Conservation (phyloP, 2,888 invertebrate species). For the Machimus rusticus region DNA sequence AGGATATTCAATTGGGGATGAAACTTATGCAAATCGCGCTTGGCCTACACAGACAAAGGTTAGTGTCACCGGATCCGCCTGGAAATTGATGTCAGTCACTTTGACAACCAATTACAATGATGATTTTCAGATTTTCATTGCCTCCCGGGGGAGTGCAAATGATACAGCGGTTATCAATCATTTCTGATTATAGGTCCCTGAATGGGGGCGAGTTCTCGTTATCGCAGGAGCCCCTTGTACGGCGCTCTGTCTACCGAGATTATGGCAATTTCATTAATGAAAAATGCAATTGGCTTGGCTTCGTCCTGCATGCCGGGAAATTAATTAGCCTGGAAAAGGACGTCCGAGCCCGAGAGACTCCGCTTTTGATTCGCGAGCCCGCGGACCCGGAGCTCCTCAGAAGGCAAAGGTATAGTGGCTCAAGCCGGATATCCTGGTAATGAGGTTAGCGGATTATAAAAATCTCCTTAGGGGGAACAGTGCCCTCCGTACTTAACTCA, state of each 20-base stretch:
- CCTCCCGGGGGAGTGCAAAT: constrained; percentile 6
- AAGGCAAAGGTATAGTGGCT: not conserved
- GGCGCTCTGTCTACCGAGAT: not conserved
- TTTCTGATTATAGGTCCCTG: constrained; percentile 2
- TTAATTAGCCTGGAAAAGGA: not conserved
- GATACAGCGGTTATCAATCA: constrained; percentile 35
- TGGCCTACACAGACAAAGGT: not conserved
- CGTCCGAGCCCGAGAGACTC: not conserved
- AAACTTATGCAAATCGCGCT: constrained; percentile 24
- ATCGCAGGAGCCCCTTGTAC: not conserved
- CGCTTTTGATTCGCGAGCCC: not conserved
- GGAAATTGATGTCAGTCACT: constrained; percentile 37
- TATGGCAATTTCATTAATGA: not conserved
- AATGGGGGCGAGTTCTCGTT: not conserved
- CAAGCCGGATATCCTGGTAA: not conserved
- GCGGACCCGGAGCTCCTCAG: not conserved
- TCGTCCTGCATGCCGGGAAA: not conserved
- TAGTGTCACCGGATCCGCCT: not conserved
- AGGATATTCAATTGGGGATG: constrained; percentile 12
- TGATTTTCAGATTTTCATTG: constrained; percentile 37
- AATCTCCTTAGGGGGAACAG: constrained; percentile 14
- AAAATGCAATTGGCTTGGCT: not conserved
- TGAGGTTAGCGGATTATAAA: constrained; percentile 36
- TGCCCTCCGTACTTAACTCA: not conserved
- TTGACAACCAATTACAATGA: constrained; percentile 38